Conservation (phyloP, 2,797 vertebrate species). For the Tokudaia muenninki region DNA sequence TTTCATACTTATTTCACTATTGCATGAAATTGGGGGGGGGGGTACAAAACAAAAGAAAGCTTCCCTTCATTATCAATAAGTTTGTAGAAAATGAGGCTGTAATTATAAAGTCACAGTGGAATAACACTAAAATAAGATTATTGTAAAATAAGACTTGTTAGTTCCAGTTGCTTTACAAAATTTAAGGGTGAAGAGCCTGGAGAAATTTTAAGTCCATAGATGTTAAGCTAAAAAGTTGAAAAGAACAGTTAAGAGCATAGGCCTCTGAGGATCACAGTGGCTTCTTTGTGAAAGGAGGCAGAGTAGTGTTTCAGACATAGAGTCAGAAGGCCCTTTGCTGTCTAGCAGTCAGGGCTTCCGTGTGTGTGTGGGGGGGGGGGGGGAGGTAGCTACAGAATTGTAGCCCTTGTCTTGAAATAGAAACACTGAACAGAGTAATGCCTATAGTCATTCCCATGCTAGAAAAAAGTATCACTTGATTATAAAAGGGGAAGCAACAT, state of each 20-base stretch:
- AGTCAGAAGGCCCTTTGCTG: not conserved
- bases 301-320: not conserved
- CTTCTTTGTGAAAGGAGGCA: slow-evolving; percentile 37
- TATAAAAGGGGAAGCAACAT: slow-evolving; percentile 44
- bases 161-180: slow-evolving; percentile 15
- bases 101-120: slow-evolving; percentile 20
- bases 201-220: not conserved
- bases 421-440: not conserved
- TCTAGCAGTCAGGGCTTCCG: not conserved
- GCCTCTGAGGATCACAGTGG: not conserved
- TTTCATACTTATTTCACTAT: slow-evolving; percentile 42
- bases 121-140: slow-evolving; percentile 20
- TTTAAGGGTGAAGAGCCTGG: slow-evolving; percentile 26
- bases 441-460: slow-evolving; percentile 3
- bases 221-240: not conserved
- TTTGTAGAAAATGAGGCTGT: slow-evolving; percentile 24
- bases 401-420: slow-evolving; percentile 41
- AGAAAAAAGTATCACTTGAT: not conserved
- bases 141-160: slow-evolving; percentile 37
- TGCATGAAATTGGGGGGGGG: slow-evolving; percentile 19
- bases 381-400: not conserved
- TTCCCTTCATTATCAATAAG: not conserved
- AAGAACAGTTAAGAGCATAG: not conserved
- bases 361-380: too few species aligned
- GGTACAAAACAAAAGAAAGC: not conserved